A percentile compares a stretch with the other conserved stretches of the same genome.
phyloP scores from a whole-genome alignment of 2,888 invertebrate genomes.

The Napeogenes inachia region DNA sequence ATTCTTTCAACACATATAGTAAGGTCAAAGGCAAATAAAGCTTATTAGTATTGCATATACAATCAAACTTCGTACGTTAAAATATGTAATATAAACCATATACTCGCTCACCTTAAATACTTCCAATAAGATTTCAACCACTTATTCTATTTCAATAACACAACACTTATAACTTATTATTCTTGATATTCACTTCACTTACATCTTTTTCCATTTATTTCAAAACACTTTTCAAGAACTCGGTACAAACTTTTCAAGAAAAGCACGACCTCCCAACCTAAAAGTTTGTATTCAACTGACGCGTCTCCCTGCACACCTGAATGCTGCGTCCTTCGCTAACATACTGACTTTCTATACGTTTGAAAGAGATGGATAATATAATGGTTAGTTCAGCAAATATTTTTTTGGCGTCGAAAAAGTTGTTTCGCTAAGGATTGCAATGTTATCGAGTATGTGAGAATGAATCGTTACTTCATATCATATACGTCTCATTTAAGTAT shows the following conservation, averaged over 20 bases:
- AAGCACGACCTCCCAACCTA: constrained; percentile 32
- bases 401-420: constrained; percentile 30
- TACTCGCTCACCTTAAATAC: constrained; percentile 20
- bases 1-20: too few relatives aligned
- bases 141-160: constrained; percentile 10
- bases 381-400: constrained; percentile 20
- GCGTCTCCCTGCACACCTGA: constrained; percentile 38
- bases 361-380: constrained; percentile 27
- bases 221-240: constrained; percentile 20
- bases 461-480: constrained; percentile 21
- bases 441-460: constrained; percentile 23
- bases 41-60: too few relatives aligned
- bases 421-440: constrained; percentile 26
- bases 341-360: not conserved
- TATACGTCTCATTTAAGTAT: constrained; percentile 15
- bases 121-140: constrained; percentile 15
- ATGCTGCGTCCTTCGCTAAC: constrained; percentile 36
- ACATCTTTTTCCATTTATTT: constrained; percentile 12
- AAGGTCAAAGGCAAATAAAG: too few relatives aligned
- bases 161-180: constrained; percentile 14
- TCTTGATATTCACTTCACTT: constrained; percentile 15
- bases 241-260: constrained; percentile 15
- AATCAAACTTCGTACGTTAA: not conserved
- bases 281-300: constrained; percentile 46
- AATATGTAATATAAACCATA: constrained; percentile 11